Conservation (phyloP, 1,140 invertebrate species). For the Drosophila nikananu region DNA sequence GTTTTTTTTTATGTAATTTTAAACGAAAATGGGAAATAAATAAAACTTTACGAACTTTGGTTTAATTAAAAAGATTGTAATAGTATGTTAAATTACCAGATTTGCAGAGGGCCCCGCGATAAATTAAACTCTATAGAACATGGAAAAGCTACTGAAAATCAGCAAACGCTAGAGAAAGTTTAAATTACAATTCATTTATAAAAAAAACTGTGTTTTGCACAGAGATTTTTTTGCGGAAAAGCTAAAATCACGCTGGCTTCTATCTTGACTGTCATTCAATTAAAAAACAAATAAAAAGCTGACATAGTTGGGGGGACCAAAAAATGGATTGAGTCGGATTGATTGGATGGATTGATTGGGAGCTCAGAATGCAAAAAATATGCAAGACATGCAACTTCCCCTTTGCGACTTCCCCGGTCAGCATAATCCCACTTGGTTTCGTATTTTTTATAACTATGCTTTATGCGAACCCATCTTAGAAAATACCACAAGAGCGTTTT, state of each 20-base stretch:
- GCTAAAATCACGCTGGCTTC: background rate
- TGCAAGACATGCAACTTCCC: constrained; percentile 1
- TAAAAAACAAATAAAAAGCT: constrained; percentile 2
- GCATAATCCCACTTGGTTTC: background rate
- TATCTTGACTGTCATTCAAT: background rate
- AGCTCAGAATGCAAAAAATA: background rate
- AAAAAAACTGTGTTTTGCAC: background rate
- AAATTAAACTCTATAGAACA: background rate
- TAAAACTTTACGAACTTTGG: background rate
- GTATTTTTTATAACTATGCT: background rate
- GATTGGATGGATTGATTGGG: too few relatives aligned
- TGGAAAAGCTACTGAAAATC: background rate
- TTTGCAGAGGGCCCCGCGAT: too few relatives aligned
- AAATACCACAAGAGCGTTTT: background rate
- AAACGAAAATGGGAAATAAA: background rate
- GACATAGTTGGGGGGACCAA: background rate
- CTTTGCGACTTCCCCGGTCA: background rate
- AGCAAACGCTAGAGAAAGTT: background rate
- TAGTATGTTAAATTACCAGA: too few relatives aligned
- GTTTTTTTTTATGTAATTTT: background rate
- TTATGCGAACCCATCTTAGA: constrained; percentile 4
- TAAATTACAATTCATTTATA: background rate
- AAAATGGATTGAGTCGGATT: background rate
- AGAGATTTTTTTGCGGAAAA: background rate
- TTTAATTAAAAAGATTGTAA: background rate